These are phyloP conservation scores for Carcharodon carcharias DNA, from an alignment of 2,797 vertebrate species.

Conservation along the genomic window DNA sequence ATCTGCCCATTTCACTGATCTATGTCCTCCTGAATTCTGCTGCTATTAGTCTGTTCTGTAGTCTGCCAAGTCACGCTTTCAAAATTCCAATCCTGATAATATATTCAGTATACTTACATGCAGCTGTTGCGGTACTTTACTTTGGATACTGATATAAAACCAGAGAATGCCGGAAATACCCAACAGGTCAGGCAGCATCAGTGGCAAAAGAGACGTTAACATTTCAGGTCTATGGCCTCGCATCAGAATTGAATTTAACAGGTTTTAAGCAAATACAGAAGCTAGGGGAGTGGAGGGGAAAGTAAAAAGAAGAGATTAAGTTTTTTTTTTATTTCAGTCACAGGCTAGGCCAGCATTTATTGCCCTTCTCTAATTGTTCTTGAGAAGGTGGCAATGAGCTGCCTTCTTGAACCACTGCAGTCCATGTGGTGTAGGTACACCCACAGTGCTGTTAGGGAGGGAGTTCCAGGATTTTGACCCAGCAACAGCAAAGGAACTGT, in stretches of 20 bases:
- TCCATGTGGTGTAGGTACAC: too few relatives aligned
- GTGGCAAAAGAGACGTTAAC: not conserved
- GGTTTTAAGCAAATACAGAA: not conserved
- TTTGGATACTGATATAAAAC: not conserved
- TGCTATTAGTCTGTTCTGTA: not conserved
- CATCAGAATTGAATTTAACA: not conserved
- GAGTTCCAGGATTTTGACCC: too few relatives aligned
- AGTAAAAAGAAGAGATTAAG: not conserved
- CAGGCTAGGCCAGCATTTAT: too few relatives aligned
- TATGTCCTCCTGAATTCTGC: not conserved
- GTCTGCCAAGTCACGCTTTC: not conserved
- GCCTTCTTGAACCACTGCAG: too few relatives aligned
- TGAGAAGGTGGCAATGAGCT: too few relatives aligned
- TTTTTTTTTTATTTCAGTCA: too few relatives aligned
- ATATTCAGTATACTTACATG: not conserved
- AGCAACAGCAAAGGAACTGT: too few relatives aligned
- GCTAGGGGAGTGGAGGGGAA: not conserved
- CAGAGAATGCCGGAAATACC: not conserved
- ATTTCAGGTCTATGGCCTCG: not conserved
- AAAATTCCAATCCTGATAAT: not conserved
- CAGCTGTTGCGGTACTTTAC: not conserved
- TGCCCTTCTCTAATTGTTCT: too few relatives aligned
- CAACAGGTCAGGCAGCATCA: not conserved
- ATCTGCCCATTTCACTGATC: not conserved
- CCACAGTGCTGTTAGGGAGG: too few relatives aligned